A percentile compares a stretch with the other conserved stretches of the same genome.
phyloP scores from a whole-genome alignment of 2,113 vertebrate species.

The Smithornis capensis region DNA sequence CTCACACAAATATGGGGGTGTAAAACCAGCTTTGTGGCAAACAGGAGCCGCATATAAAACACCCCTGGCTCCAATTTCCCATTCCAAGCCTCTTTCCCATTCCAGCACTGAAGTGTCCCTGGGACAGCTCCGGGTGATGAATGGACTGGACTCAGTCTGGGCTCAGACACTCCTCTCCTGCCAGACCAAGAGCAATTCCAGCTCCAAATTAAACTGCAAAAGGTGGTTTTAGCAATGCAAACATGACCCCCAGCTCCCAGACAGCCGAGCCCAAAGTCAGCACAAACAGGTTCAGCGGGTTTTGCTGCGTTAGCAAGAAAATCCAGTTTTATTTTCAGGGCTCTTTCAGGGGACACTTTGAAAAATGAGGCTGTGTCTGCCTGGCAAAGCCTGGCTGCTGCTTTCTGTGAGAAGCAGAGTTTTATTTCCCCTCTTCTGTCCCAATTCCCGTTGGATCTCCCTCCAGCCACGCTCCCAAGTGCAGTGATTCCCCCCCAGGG shows the following conservation, averaged over 20 bases:
- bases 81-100: neutral
- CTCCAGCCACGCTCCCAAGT: neutral
- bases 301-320: neutral
- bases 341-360: neutral
- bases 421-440: neutral
- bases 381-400: neutral
- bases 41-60: neutral
- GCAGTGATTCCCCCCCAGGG: neutral
- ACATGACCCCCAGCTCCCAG: rapidly evolving
- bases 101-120: neutral
- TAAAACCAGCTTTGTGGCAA: neutral
- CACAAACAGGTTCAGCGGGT: neutral
- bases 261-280: neutral
- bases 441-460: neutral
- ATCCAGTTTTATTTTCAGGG: neutral
- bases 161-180: neutral
- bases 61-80: neutral
- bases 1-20: neutral
- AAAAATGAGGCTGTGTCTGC: neutral
- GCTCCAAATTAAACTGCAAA: neutral
- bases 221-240: neutral
- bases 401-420: neutral
- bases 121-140: neutral
- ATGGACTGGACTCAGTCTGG: neutral
- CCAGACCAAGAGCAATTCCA: neutral